Conservation (phyloP, 2,888 invertebrate genomes). For the Cynaeus angustus region DNA sequence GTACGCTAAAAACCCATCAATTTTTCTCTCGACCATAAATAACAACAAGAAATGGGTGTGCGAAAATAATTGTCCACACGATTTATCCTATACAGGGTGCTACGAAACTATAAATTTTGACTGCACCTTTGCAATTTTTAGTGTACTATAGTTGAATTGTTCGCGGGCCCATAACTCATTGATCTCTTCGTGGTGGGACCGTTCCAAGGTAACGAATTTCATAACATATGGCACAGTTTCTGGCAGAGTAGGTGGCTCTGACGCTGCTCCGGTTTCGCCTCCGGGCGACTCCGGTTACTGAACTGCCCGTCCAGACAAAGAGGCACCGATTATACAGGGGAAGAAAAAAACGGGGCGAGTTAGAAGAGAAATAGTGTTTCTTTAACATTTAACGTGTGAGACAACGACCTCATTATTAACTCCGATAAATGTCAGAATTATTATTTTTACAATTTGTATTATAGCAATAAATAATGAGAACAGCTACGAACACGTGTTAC, state of each 20-base stretch:
- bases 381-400: conserved; percentile 51
- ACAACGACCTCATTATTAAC: conserved; percentile 57
- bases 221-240: conserved; percentile 8
- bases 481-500: background rate
- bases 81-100: too few relatives aligned
- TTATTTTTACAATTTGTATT: conserved; percentile 42
- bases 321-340: conserved; percentile 1
- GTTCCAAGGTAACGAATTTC: conserved; percentile 4
- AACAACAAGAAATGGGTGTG: too few relatives aligned
- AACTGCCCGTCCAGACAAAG: background rate
- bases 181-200: conserved; percentile 8
- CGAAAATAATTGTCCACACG: too few relatives aligned
- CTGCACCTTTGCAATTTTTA: background rate
- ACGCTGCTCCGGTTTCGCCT: conserved; percentile 2
- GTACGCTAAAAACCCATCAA: too few relatives aligned
- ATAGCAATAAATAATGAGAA: conserved; percentile 16
- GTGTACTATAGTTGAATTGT: background rate
- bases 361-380: background rate
- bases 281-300: conserved; percentile 2
- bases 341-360: background rate
- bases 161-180: conserved; percentile 5
- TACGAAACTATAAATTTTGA: background rate
- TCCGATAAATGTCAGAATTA: conserved; percentile 55
- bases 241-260: conserved; percentile 6
- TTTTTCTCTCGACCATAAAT: too few relatives aligned